Conservation (phyloP, 2,888 invertebrate genomes). For the Lottia gigantea region DNA sequence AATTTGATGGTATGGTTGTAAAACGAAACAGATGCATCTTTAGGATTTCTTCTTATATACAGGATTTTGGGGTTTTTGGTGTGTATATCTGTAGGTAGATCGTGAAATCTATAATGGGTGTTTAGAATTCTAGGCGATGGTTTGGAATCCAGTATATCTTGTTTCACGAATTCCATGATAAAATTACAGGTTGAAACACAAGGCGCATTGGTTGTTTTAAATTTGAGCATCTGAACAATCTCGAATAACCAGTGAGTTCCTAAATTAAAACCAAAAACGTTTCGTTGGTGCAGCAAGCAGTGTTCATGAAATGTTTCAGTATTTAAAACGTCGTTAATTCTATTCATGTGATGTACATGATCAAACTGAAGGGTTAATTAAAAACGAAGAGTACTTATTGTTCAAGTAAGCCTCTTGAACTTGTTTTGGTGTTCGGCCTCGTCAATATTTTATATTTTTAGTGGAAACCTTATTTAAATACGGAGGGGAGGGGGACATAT, state of each 20-base stretch:
- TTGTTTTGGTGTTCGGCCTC: too few species aligned
- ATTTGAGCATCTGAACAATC: background rate
- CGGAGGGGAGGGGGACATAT: too few species aligned
- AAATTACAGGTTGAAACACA: background rate
- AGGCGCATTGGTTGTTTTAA: background rate
- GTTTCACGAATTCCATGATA: background rate
- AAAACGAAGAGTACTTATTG: too few species aligned
- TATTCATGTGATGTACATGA: too few species aligned
- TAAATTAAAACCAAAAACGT: background rate
- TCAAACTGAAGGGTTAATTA: too few species aligned
- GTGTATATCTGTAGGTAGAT: background rate
- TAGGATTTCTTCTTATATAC: background rate
- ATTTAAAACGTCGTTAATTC: too few species aligned
- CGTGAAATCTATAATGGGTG: background rate
- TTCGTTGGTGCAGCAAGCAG: too few species aligned
- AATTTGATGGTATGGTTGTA: constrained; percentile 22
- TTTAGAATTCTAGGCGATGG: background rate
- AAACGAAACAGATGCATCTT: background rate
- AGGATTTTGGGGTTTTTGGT: background rate
- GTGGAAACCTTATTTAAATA: too few species aligned
- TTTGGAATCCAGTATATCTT: background rate
- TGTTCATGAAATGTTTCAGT: too few species aligned
- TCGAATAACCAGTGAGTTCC: constrained; percentile 1
- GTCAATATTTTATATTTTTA: too few species aligned
- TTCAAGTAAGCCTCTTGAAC: too few species aligned